Evolutionary conservation across 2,113 vertebrate genomes (phyloP), one percentile per base, ranked within the genome.

Genomic region (Gallinago paraguaiae): DNA sequence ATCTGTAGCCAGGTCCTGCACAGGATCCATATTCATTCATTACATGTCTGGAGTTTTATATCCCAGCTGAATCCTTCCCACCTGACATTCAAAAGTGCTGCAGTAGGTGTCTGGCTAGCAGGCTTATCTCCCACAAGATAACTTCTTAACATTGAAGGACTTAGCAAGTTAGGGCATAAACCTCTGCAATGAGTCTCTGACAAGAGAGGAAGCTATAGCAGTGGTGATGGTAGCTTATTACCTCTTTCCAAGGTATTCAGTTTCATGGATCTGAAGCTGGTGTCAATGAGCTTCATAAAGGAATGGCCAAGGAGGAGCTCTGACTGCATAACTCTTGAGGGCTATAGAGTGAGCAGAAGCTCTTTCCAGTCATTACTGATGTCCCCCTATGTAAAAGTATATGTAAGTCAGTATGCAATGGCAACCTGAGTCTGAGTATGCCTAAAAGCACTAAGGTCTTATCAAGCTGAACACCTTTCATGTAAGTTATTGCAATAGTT

Each of bases 401-500:
- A 54, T 31, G 14, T 39, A 61, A 72, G 24, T 43, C 54, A 68
- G 35, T 27, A 63, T 4, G 4, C 17, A 56, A 45, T 17, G 28
- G 17, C 19, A 72, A 43, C 0, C 0, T 28, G 8, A 57, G 37
- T 45, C 37, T 83, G 7, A 53, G 16, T 19, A 9, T 41, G n/a
- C 27, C 30, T 24, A 71, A 86, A 65, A 77, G 11, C 81, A 46
- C 20, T 10, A 17, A 65, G 13, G 15, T 50, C 70, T 72, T 67
- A 60, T 60, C 0, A 1, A 80, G 23, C 25, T 60, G n/a, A 85
- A 45, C 39, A 61, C 14, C 8, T 67, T 53, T 60, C 45, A 19
- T 12, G 8, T 48, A 33, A 64, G 2, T 69, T 83, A 54, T 14
- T 84, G n/a, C n/a, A 59, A 43, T 10, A 70, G 19, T 27, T 60